Evolutionary conservation across 2,797 vertebrate species (phyloP).

Genomic region (Brachyrhaphis roseni): DNA sequence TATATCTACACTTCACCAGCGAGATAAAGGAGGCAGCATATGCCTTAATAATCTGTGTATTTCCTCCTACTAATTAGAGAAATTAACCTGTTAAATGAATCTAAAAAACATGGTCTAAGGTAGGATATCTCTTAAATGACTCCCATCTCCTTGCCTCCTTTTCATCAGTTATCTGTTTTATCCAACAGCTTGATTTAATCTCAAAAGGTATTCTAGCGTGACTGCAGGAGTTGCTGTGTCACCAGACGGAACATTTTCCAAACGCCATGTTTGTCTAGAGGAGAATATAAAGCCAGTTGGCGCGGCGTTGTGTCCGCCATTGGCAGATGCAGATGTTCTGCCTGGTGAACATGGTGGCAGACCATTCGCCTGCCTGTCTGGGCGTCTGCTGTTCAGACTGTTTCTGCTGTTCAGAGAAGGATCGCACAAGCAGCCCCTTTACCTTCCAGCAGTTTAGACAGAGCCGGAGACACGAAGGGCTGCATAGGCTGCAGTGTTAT

Average conservation of each 20-base stretch:
- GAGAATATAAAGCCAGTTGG: not conserved
- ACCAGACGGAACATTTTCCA: not conserved
- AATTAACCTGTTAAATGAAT: not conserved
- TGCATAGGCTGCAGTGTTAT: not conserved
- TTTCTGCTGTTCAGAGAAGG: constrained; percentile 41
- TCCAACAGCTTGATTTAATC: not conserved
- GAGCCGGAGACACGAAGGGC: not conserved
- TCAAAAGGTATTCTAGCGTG: not conserved
- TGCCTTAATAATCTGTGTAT: not conserved
- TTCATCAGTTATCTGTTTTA: not conserved
- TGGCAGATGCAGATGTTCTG: constrained; percentile 1
- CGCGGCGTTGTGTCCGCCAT: not conserved
- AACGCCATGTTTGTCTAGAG: not conserved
- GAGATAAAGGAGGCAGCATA: not conserved
- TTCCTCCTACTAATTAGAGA: not conserved
- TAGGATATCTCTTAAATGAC: not conserved
- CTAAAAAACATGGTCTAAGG: not conserved
- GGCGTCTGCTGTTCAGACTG: constrained; percentile 24
- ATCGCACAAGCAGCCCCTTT: constrained; percentile 41
- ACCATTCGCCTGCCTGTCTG: constrained; percentile 34
- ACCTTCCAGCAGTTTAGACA: constrained; percentile 32
- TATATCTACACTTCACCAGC: not conserved
- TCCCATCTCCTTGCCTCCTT: not conserved
- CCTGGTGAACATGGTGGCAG: constrained; percentile 12
- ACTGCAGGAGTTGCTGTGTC: not conserved